Evolutionary conservation across 1,140 invertebrate genomes (phyloP), one percentile per base, ranked within the genome.

Genomic region (Orchesella cincta): DNA sequence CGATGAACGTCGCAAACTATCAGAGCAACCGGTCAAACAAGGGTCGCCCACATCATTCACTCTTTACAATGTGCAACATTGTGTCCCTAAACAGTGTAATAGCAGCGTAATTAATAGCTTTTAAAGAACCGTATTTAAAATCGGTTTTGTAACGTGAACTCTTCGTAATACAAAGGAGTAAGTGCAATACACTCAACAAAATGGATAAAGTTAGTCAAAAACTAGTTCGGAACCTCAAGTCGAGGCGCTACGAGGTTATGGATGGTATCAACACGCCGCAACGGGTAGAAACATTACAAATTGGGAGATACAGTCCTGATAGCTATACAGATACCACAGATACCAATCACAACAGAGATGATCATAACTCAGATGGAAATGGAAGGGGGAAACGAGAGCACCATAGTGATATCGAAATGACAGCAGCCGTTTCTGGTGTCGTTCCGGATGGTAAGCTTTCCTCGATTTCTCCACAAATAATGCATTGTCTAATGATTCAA

Each of bases 321-420:
- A 77, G 51, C 28, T 75, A 75, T 33, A 14, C 8, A 5, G 35
- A 73, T 51, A 73, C 14, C 12, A 23, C 26, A 16, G 34, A 77
- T 31, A 18, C 2, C 3, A 54, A 73, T 34, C 28, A 72, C 20
- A 72, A 78, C 73, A 34, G 51, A 23, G 51, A 46, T 34, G 67
- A 46, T 34, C 33, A 52, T 5, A 76, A 54, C 52, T 74, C 54
- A 39, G 34, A 67, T 73, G 57, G 64, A 73, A 75, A n/a, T 46
- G 18, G 46, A 26, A 78, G 52, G 73, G 76, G 28, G 3, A 46
- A 73, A 26, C 35, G 70, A 12, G 80, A 81, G 23, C 79, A 77
- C 29, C 81, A 82, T 33, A 39, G 80, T 33, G 82, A 80, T 20
- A 81, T 83, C 46, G 83, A 83, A 76, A 81, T 83, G 82, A 83